These are phyloP conservation scores for Peromyscus nudipes DNA, from an alignment of 2,797 vertebrate species.

Conservation along the genomic window DNA sequence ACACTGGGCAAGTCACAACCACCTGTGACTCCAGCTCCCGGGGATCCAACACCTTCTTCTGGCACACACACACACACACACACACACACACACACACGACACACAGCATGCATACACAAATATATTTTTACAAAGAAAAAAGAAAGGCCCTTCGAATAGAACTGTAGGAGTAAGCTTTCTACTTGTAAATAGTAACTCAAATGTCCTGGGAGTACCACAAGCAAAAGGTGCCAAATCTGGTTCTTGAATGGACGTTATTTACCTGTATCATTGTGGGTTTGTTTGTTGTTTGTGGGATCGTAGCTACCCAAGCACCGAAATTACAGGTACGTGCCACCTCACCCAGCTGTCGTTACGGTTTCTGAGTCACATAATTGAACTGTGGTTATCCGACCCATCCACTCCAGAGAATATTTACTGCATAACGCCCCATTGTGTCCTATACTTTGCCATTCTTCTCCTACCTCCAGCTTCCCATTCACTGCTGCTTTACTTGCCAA, in stretches of 20 bases:
- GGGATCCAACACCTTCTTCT: background rate
- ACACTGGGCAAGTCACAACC: background rate
- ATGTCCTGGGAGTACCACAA: background rate
- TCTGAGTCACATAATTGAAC: slow-evolving; percentile 20
- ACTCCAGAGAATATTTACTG: background rate
- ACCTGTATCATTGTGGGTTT: background rate
- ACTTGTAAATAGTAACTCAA: slow-evolving; percentile 23
- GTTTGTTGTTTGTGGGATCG: background rate
- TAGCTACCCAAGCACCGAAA: background rate
- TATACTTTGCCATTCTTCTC: background rate
- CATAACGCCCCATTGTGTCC: background rate
- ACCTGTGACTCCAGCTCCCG: background rate
- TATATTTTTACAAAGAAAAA: background rate
- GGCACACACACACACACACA: background rate
- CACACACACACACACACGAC: too few species aligned
- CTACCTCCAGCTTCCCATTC: background rate
- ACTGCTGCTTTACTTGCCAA: slow-evolving; percentile 22
- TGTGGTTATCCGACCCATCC: slow-evolving; percentile 13
- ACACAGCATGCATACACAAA: background rate
- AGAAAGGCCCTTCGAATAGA: slow-evolving; percentile 32
- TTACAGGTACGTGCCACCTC: background rate
- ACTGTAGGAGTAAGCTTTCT: background rate
- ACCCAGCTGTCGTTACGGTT: background rate
- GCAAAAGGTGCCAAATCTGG: slow-evolving; percentile 18
- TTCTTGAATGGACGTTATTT: background rate